phyloP scores from a whole-genome alignment of 2,888 invertebrate species.

The Sinopyrophorus schimmeli region DNA sequence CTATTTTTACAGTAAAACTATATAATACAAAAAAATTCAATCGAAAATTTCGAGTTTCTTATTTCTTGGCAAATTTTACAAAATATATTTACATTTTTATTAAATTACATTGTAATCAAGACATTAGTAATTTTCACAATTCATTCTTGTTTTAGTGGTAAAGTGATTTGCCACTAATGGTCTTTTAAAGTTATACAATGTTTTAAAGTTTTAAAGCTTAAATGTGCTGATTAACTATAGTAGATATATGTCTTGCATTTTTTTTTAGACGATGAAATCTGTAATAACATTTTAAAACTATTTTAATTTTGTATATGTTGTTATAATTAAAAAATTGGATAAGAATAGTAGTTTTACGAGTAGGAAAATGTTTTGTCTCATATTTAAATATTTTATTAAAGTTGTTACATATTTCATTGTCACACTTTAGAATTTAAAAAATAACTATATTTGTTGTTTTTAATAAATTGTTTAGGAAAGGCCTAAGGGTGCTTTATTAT shows the following conservation, averaged over 20 bases:
- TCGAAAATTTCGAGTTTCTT: conserved; percentile 10
- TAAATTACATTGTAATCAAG: too few species aligned
- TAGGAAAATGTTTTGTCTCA: too few species aligned
- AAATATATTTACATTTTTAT: too few species aligned
- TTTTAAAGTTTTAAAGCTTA: too few species aligned
- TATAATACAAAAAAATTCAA: conserved; percentile 15
- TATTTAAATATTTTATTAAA: too few species aligned
- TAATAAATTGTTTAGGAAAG: conserved; percentile 17
- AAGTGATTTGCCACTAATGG: too few species aligned
- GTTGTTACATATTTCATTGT: conserved; percentile 23
- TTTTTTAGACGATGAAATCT: conserved; percentile 21
- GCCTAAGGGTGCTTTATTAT: conserved; percentile 30
- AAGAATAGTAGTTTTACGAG: too few species aligned
- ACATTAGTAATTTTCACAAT: too few species aligned
- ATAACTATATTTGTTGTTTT: conserved; percentile 14
- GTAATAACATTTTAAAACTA: too few species aligned
- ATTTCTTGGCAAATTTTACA: too few species aligned
- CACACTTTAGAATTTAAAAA: conserved; percentile 12
- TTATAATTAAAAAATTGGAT: not conserved
- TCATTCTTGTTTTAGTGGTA: too few species aligned
- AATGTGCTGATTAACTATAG: conserved; percentile 8
- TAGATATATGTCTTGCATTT: conserved; percentile 14
- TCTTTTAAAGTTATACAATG: too few species aligned
- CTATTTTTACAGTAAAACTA: conserved; percentile 29
- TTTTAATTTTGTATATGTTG: not conserved